Conservation (phyloP, 2,888 invertebrate genomes). For the Pomacea canaliculata region DNA sequence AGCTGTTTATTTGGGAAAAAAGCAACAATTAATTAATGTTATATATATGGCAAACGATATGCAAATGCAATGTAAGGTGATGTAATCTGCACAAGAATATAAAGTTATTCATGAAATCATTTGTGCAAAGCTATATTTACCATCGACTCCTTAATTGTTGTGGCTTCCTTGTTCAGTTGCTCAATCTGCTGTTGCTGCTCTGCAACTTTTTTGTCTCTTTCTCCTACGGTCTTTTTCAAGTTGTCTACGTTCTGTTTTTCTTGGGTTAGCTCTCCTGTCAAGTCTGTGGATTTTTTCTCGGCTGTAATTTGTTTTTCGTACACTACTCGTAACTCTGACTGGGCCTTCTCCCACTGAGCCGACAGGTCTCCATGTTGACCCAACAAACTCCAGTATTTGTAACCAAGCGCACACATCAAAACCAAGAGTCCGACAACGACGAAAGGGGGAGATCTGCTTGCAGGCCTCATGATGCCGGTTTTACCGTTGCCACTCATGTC, state of each 20-base stretch:
- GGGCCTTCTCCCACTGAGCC: conserved; percentile 28
- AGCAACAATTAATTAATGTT: too few species aligned
- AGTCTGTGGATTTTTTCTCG: conserved; percentile 37
- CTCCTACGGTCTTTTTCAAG: neutral
- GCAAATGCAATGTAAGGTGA: too few species aligned
- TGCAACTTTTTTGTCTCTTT: conserved; percentile 6
- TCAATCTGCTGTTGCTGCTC: neutral
- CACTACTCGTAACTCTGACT: conserved; percentile 39
- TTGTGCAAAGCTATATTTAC: too few species aligned
- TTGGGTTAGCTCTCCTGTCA: neutral
- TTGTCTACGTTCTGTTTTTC: neutral
- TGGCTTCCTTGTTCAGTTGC: too few species aligned
- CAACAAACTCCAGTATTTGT: conserved; percentile 57
- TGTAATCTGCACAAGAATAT: too few species aligned
- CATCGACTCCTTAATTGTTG: too few species aligned
- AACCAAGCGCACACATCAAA: conserved; percentile 49
- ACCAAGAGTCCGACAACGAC: conserved; percentile 53
- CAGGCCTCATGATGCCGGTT: conserved; percentile 46
- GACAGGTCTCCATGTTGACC: conserved; percentile 41
- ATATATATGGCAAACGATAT: too few species aligned
- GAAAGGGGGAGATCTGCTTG: conserved; percentile 54
- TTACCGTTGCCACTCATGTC: conserved; percentile 49
- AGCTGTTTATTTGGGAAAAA: too few species aligned
- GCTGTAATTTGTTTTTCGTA: conserved; percentile 44
- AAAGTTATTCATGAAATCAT: too few species aligned